Percentiles rank a stretch among this genome's conserved stretches.
phyloP scores from a whole-genome alignment of 2,113 vertebrate genomes.

The Aythya baeri region DNA sequence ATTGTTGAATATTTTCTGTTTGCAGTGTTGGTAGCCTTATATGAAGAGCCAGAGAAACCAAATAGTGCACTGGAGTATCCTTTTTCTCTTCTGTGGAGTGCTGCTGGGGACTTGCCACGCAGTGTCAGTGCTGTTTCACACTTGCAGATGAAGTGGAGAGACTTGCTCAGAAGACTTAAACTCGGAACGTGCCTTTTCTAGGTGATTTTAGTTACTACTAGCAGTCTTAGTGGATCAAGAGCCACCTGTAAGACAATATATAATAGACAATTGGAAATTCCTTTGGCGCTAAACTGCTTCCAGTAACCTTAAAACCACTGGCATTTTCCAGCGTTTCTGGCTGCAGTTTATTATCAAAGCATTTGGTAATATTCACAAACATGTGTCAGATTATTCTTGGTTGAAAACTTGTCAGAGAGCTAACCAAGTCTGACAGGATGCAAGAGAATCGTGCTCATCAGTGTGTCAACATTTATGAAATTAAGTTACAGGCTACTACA shows the following conservation, averaged over 20 bases:
- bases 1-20: slow-evolving; percentile 64
- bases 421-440: not conserved
- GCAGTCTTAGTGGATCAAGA: not conserved
- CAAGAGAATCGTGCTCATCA: not conserved
- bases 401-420: not conserved
- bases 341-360: not conserved
- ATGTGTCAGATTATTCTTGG: not conserved
- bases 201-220: not conserved
- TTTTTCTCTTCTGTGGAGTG: slow-evolving; percentile 69
- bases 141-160: not conserved
- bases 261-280: not conserved
- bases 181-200: not conserved
- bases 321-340: not conserved
- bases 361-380: not conserved
- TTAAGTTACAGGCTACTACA: not conserved
- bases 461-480: not conserved
- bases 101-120: not conserved
- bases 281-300: not conserved
- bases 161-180: not conserved
- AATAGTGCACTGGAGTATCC: slow-evolving; percentile 97
- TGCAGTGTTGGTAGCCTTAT: slow-evolving; percentile 92
- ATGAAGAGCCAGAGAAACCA: slow-evolving; percentile 94
- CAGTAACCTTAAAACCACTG: not conserved
- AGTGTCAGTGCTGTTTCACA: not conserved
- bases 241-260: not conserved